phyloP scores from a whole-genome alignment of 2,888 invertebrate genomes.

The Athrips mouffetella region DNA sequence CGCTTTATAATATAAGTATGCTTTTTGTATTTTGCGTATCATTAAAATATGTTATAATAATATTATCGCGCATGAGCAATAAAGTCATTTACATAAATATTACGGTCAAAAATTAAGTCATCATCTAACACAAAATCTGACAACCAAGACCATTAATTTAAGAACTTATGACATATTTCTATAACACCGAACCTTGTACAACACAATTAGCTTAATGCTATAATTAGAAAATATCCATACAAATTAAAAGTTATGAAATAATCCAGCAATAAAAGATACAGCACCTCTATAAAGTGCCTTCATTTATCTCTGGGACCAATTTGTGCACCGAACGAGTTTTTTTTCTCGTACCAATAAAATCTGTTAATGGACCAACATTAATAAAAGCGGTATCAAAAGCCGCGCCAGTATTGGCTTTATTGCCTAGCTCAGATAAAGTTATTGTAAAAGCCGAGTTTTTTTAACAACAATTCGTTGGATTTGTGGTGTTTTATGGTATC shows the following conservation, averaged over 20 bases:
- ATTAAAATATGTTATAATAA: neutral
- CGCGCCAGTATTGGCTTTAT: conserved; percentile 49
- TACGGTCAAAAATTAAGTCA: conserved; percentile 1
- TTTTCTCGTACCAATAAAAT: conserved; percentile 50
- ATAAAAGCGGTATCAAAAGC: conserved; percentile 59
- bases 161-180: conserved; percentile 19
- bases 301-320: conserved; percentile 56
- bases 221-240: conserved; percentile 37
- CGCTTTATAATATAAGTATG: neutral
- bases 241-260: conserved; percentile 43
- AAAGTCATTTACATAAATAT: neutral
- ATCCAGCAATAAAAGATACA: conserved; percentile 47
- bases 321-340: conserved; percentile 58
- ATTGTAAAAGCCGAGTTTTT: conserved; percentile 44
- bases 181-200: conserved; percentile 16
- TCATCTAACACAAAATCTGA: neutral
- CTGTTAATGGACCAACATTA: conserved; percentile 65
- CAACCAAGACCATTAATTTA: conserved; percentile 26
- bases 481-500: conserved; percentile 36
- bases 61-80: neutral
- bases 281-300: conserved; percentile 52
- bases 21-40: neutral
- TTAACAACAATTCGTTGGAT: conserved; percentile 41
- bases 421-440: conserved; percentile 39
- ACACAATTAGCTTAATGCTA: conserved; percentile 32